phyloP scores from a whole-genome alignment of 2,113 vertebrate species.

The Dromiciops gliroides region DNA sequence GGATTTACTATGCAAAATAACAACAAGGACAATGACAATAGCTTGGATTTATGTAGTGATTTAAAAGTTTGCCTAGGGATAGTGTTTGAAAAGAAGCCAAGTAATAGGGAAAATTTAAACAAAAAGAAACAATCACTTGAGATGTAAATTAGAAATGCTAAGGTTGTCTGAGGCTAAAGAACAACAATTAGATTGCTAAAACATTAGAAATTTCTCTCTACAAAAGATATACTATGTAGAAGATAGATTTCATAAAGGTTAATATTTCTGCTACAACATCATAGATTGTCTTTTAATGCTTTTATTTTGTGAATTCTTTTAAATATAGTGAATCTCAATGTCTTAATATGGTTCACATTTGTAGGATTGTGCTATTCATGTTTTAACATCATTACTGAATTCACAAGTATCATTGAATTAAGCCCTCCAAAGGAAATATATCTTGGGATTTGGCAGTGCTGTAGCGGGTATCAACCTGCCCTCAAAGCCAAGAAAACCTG shows the following conservation, averaged over 20 bases:
- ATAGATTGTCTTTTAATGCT: background rate
- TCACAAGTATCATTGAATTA: background rate
- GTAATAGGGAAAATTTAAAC: background rate
- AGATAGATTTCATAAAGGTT: background rate
- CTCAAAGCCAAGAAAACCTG: background rate
- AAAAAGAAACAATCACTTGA: background rate
- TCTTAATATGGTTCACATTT: background rate
- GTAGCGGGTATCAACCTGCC: background rate
- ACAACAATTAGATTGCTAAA: background rate
- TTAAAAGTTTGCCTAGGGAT: background rate
- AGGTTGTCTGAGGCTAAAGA: background rate
- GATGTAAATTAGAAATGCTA: background rate
- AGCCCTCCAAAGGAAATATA: background rate
- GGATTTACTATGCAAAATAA: background rate
- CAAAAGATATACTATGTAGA: background rate
- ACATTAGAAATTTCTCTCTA: background rate
- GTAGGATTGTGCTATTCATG: background rate
- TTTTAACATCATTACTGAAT: background rate
- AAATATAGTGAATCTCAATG: background rate
- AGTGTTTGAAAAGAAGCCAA: background rate
- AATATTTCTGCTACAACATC: background rate
- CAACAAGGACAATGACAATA: background rate
- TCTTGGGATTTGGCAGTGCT: background rate
- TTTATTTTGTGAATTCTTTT: background rate
- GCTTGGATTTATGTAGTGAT: background rate